Percentiles rank a stretch among this genome's conserved stretches.
These are phyloP conservation scores for Belonocnema kinseyi DNA, from an alignment of 1,140 invertebrate species.

Conservation along the genomic window DNA sequence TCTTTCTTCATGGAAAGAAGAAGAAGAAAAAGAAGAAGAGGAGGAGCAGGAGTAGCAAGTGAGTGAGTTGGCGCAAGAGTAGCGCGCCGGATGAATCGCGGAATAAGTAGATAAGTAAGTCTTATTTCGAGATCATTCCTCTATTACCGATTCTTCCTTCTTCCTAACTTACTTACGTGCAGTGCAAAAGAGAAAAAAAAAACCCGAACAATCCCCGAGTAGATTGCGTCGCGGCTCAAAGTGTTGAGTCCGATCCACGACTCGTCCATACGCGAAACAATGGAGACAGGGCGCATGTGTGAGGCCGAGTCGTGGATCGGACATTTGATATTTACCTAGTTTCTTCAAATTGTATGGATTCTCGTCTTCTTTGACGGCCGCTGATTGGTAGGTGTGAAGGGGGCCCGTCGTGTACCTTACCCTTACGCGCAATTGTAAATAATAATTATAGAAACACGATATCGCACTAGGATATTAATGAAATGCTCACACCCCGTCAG, in stretches of 20 bases:
- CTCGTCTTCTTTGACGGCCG: constrained; percentile 62
- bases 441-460: constrained; percentile 60
- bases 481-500: constrained; percentile 54
- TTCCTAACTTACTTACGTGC: not conserved
- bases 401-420: constrained; percentile 42
- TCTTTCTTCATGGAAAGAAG: not conserved
- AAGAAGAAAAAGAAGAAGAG: not conserved
- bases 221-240: not conserved
- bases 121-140: constrained; percentile 38
- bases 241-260: constrained; percentile 25
- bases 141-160: not conserved
- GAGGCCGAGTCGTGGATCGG: too few relatives aligned
- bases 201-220: not conserved
- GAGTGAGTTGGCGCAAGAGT: constrained; percentile 5
- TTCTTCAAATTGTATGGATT: too few relatives aligned
- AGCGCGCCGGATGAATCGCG: constrained; percentile 13
- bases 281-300: too few relatives aligned
- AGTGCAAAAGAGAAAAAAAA: too few relatives aligned
- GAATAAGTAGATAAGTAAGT: constrained; percentile 43
- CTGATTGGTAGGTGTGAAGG: constrained; percentile 61
- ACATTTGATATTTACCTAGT: too few relatives aligned
- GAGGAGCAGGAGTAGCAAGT: not conserved
- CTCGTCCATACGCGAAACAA: too few relatives aligned
- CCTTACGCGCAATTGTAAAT: constrained; percentile 61
- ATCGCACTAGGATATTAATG: constrained; percentile 69